A percentile compares a stretch with the other conserved stretches of the same genome.
Conservation (phyloP, 2,797 vertebrate genomes). For the Varecia variegata region DNA sequence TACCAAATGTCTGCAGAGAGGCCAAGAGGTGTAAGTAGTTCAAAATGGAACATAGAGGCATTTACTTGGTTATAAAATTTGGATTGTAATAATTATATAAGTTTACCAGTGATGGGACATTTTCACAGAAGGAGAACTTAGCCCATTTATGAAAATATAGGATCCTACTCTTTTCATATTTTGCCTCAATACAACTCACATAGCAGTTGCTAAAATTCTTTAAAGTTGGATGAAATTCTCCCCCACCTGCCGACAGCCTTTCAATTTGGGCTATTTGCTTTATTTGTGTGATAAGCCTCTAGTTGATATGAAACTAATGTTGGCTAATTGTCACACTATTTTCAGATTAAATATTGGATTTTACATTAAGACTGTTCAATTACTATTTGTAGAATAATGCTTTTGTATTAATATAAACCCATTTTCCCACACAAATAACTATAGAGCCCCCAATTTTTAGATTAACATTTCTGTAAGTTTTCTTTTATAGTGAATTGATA, state of each 20-base stretch:
- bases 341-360: slow-evolving; percentile 29
- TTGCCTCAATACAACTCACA: neutral
- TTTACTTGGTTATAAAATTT: neutral
- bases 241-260: neutral
- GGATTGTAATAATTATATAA: neutral
- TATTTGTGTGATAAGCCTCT: neutral
- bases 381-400: neutral
- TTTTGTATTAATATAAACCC: neutral
- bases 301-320: neutral
- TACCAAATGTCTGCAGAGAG: neutral
- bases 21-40: neutral
- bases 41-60: neutral
- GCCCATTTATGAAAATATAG: neutral
- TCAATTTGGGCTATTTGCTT: neutral
- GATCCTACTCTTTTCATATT: neutral
- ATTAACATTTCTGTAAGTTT: neutral
- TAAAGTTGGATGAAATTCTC: neutral
- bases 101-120: neutral
- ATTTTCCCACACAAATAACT: neutral
- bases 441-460: neutral
- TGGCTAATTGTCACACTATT: neutral
- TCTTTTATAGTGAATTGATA: neutral
- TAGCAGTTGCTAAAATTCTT: neutral
- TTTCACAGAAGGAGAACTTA: neutral
- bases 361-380: neutral